phyloP scores from a whole-genome alignment of 2,797 vertebrate species.

The Poeciliopsis gracilis region DNA sequence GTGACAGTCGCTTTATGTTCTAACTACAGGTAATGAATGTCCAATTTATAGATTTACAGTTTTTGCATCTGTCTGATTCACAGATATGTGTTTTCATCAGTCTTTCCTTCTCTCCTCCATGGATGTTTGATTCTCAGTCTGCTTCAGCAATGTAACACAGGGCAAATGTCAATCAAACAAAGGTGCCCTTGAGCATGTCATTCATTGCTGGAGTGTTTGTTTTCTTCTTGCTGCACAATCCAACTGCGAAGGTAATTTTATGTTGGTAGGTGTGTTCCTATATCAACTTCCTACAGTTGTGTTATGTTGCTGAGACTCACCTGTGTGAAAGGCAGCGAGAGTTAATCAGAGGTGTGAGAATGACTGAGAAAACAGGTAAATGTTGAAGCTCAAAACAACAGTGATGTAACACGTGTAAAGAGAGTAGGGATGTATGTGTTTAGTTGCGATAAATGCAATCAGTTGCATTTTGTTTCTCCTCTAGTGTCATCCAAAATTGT shows the following conservation, averaged over 20 bases:
- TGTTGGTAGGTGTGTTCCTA: conserved; percentile 16
- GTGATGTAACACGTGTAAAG: conserved; percentile 2
- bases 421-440: conserved; percentile 5
- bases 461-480: not conserved
- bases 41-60: conserved; percentile 10
- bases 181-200: conserved; percentile 1
- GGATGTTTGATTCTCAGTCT: conserved; percentile 16
- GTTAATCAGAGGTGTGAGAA: conserved; percentile 26
- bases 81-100: not conserved
- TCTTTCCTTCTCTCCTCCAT: not conserved
- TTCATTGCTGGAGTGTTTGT: not conserved
- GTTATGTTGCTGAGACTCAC: conserved; percentile 28
- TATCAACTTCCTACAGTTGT: conserved; percentile 3
- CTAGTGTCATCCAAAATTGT: not conserved
- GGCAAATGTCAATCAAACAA: conserved; percentile 2
- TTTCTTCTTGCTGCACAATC: not conserved
- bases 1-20: not conserved
- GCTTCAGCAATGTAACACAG: conserved; percentile 9
- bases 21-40: not conserved
- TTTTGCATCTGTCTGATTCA: conserved; percentile 15
- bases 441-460: conserved; percentile 16
- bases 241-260: conserved; percentile 10
- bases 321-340: conserved; percentile 9
- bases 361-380: conserved; percentile 10
- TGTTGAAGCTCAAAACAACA: conserved; percentile 1